Evolutionary conservation across 2,113 vertebrate genomes (phyloP), one percentile per base, ranked within the genome.

Genomic region (Pollimyrus isidori): DNA sequence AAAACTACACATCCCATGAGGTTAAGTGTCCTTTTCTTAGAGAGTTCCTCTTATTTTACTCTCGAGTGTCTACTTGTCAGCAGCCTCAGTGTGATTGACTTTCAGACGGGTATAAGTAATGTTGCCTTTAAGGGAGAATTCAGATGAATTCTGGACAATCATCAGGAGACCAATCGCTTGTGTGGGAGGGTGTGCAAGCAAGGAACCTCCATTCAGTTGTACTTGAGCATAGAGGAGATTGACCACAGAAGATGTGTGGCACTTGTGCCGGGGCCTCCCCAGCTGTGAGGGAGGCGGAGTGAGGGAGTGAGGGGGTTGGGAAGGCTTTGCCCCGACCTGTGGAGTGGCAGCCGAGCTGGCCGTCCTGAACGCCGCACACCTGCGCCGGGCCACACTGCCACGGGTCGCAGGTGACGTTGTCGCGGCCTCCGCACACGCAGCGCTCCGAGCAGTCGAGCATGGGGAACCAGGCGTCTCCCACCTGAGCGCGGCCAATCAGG

Each of bases 341-440:
- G 10, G 96, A 95, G 92, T 97, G 96, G 89, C 97, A 98, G 85
- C 93, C 97, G 58, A 97, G 92, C 0, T 97, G 95, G 46, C 97
- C 97, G 19, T 97, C 96, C 53, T 94, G 89, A 85, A 96, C 86
- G 4, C 93, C 92, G 90, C 97, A 98, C 92, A 96, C 95, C 92
- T 98, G 97, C 11, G 92, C 95, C 0, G 92, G 93, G 87, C 97
- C 96, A 92, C 97, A 98, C 46, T 94, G 89, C 97, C 97, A 98
- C 0, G 93, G 23, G 85, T 93, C 92, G 45, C 97, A 98, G 13
- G 42, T 92, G 56, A 96, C 94, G 65, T 5, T 94, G 84, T 93
- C 91, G 88, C 93, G 91, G 0, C 88, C 82, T 15, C 90, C 89
- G 88, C 97, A 98, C 48, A 92, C 94, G 76, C 97, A 98, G 76